Base-by-base conservation (phyloP, 1,140 invertebrate species). In the Drosophila orosa region DNA sequence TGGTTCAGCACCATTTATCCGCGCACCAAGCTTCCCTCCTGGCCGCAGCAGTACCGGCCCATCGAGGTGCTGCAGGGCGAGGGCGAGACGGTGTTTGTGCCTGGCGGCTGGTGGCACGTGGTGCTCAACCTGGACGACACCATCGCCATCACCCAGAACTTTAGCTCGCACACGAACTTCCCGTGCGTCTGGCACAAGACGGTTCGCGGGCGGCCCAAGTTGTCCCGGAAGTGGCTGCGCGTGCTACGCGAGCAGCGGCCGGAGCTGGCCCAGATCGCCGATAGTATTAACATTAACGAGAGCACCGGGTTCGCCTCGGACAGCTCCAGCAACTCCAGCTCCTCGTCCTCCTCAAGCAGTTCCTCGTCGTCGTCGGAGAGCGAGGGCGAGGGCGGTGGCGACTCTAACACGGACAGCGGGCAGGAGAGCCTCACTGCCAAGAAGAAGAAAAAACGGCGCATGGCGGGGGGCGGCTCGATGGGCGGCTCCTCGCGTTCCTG, bases 131-230 rank as follows among this genome's bases (percentile, higher is more conserved):
- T 99, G 52, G 98, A 99, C 79, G 95, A 97, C 65, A 99, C 98
- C 2, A 95, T 99, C 55, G 99, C 99, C 37, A 97, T 99, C 0
- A 99, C 99, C 1, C 98, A 99, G 92, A 99, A 99, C 92, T 99
- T 99, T 92, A 98, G 97, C 92, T 99, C 98, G 71, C 94, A 95
- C 50, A 98, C 97, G 2, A 99, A 99, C 93, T 99, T 99, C 92
- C 97, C 98, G 8, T 95, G 99, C 29, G 98, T 99, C 0, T 99
- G 98, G 98, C 98, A 99, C 91, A 99, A 99, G 94, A 99, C 98
- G 39, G 97, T 98, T 57, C 94, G 98, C 39, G 98, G 98, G 19
- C 93, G 98, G 54, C 98, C 98, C 27, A 99, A 99, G 92, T 93
- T 99, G 57, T 98, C 98, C 0, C 95, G 95, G 61, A 97, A 97